Evolutionary conservation across 1,140 invertebrate species (phyloP).

Genomic region (Periplaneta americana): DNA sequence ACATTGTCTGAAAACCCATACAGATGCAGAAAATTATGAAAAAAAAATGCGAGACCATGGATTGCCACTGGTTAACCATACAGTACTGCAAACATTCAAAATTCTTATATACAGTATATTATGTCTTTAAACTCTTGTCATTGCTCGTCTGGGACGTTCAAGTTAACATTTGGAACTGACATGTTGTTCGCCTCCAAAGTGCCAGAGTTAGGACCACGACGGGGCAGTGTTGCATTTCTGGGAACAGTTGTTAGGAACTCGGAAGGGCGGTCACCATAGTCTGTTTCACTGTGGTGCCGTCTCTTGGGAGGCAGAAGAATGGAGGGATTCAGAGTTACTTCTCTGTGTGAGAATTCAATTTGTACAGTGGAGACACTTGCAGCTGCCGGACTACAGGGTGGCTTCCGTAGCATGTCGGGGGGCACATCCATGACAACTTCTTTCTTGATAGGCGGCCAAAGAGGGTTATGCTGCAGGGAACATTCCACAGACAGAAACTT

Average conservation of each 20-base stretch:
- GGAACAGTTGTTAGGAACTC: slow-evolving; percentile 36
- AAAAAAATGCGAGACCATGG: too few relatives aligned
- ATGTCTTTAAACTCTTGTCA: too few relatives aligned
- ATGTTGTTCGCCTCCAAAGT: neutral
- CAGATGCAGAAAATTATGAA: too few relatives aligned
- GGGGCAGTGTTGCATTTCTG: slow-evolving; percentile 22
- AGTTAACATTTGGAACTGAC: neutral
- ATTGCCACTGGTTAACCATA: too few relatives aligned
- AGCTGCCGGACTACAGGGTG: slow-evolving; percentile 7
- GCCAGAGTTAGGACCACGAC: neutral
- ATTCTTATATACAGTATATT: too few relatives aligned
- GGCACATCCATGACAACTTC: slow-evolving; percentile 36
- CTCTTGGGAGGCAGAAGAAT: slow-evolving; percentile 33
- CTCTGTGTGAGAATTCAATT: slow-evolving; percentile 35
- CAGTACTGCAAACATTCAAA: too few relatives aligned
- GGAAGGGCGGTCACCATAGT: slow-evolving; percentile 30
- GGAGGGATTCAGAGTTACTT: slow-evolving; percentile 38
- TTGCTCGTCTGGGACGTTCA: neutral
- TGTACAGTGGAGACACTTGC: neutral
- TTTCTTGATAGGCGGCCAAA: slow-evolving; percentile 51
- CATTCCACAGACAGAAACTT: slow-evolving; percentile 54
- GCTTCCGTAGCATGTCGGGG: slow-evolving; percentile 18
- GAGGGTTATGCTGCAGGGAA: slow-evolving; percentile 44
- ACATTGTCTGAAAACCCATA: too few relatives aligned
- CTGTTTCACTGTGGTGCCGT: slow-evolving; percentile 39